These are phyloP conservation scores for Akabosia matsudoensis DNA, from an alignment of 1,140 invertebrate genomes.

Conservation along the genomic window DNA sequence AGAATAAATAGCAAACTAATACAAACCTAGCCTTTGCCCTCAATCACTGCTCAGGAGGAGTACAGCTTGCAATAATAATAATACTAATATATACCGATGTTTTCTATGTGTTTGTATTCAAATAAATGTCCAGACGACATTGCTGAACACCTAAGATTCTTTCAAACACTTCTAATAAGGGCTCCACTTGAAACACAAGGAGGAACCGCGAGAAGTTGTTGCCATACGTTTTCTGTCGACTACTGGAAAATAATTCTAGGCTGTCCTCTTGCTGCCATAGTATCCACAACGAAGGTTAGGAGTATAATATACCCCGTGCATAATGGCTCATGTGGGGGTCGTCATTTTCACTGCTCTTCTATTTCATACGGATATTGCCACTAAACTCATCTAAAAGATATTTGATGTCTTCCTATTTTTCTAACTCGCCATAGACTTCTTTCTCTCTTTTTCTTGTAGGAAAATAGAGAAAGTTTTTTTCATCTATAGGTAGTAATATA, in stretches of 20 bases:
- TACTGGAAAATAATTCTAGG: not conserved
- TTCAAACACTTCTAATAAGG: not conserved
- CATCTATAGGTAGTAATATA: slow-evolving; percentile 9
- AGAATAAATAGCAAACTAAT: slow-evolving; percentile 11
- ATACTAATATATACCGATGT: not conserved
- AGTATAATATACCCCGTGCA: not conserved
- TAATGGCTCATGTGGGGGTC: slow-evolving; percentile 15
- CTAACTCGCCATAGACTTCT: not conserved
- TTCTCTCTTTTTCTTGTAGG: not conserved
- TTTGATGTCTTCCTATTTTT: slow-evolving; percentile 13
- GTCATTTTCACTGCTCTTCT: slow-evolving; percentile 18
- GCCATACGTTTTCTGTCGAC: not conserved
- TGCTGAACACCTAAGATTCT: not conserved
- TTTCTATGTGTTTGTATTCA: not conserved
- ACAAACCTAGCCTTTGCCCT: not conserved
- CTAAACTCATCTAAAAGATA: slow-evolving; percentile 17
- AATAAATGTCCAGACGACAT: too few species aligned
- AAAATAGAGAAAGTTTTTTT: slow-evolving; percentile 1
- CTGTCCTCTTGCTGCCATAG: not conserved
- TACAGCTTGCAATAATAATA: not conserved
- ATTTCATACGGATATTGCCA: slow-evolving; percentile 17
- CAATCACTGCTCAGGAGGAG: not conserved
- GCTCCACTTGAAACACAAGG: not conserved
- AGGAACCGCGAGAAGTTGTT: not conserved
- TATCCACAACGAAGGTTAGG: too few species aligned